Evolutionary conservation across 2,888 invertebrate genomes (phyloP).

Genomic region (Nymphalis c-album): DNA sequence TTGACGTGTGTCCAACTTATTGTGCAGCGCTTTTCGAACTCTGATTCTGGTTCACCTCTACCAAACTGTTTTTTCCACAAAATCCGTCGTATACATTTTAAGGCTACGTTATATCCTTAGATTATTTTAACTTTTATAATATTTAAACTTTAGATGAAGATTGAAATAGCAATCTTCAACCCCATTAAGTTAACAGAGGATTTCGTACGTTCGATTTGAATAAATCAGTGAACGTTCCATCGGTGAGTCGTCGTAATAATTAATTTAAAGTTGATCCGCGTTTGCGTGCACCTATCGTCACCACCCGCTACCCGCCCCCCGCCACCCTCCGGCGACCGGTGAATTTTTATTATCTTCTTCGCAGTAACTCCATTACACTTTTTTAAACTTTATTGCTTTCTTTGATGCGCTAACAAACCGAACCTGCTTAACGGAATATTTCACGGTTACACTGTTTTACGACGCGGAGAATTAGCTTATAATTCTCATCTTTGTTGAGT

Average conservation of each 20-base stretch:
- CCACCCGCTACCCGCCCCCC: background rate
- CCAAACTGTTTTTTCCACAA: no score
- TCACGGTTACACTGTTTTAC: constrained; percentile 21
- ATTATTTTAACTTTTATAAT: no score
- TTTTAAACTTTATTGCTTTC: constrained; percentile 2
- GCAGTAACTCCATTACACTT: constrained; percentile 3
- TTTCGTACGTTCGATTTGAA: background rate
- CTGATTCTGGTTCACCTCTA: no score
- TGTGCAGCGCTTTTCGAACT: background rate
- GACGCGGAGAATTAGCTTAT: constrained; percentile 8
- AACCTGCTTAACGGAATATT: constrained; percentile 19
- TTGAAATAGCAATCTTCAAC: background rate
- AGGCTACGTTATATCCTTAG: no score
- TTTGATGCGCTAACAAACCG: constrained; percentile 12
- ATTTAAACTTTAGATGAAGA: background rate
- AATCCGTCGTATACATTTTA: no score
- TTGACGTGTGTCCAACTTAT: background rate
- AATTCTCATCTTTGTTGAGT: constrained; percentile 34
- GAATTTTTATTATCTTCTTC: constrained; percentile 17
- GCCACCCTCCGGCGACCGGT: background rate
- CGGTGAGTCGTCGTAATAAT: background rate
- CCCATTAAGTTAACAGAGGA: background rate
- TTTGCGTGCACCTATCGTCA: background rate
- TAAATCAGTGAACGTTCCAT: background rate
- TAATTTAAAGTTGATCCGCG: constrained; percentile 1